These are phyloP conservation scores for Scaptomyza pallida DNA, from an alignment of 1,140 invertebrate genomes.

Conservation along the genomic window DNA sequence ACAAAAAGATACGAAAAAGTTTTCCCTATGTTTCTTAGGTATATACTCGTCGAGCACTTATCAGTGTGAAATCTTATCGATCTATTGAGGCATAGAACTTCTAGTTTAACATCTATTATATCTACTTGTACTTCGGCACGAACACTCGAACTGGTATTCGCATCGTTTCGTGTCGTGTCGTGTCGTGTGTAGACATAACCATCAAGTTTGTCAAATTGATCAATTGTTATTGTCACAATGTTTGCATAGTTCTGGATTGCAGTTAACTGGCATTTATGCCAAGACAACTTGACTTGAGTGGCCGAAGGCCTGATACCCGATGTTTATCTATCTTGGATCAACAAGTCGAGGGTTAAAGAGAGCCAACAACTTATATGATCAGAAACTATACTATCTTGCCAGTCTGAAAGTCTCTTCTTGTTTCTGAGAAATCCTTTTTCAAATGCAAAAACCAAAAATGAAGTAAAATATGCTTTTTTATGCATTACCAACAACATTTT, in stretches of 20 bases:
- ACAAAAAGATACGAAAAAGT: too few species aligned
- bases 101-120: not conserved
- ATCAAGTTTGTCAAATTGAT: constrained; percentile 6
- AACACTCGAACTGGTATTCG: not conserved
- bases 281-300: constrained; percentile 21
- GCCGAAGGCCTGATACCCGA: constrained; percentile 16
- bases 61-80: constrained; percentile 8
- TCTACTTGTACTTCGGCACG: constrained; percentile 1
- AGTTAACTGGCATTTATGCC: constrained; percentile 32
- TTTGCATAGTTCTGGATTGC: constrained; percentile 36
- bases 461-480: too few species aligned
- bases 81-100: constrained; percentile 19
- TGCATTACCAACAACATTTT: too few species aligned
- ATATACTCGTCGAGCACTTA: too few species aligned
- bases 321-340: not conserved
- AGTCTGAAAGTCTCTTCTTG: not conserved
- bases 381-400: not conserved
- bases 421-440: too few species aligned
- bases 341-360: not conserved
- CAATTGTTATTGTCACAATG: constrained; percentile 18
- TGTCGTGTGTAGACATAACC: constrained; percentile 4
- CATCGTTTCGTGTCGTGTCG: too few species aligned
- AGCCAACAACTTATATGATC: not conserved
- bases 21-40: too few species aligned
- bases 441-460: too few species aligned